These are phyloP conservation scores for Macroglossus sobrinus DNA, from an alignment of 2,113 vertebrate genomes.

Conservation along the genomic window DNA sequence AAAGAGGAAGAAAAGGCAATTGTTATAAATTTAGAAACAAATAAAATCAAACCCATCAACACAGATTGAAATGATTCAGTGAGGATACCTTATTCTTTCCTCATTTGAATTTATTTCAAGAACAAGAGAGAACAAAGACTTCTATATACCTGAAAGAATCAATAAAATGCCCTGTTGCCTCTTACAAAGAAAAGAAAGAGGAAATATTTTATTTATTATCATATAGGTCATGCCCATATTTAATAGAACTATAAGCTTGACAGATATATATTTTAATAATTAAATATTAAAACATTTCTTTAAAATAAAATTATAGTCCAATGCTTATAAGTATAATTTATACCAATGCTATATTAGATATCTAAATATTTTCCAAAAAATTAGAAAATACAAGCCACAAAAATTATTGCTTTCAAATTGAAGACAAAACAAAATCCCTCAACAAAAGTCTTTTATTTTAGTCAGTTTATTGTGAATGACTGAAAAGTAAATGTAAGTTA, in stretches of 20 bases:
- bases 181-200: neutral
- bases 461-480: constrained; percentile 11
- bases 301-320: neutral
- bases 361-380: constrained; percentile 54
- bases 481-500: constrained; percentile 33
- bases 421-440: constrained; percentile 41
- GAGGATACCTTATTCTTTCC: neutral
- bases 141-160: neutral
- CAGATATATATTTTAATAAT: neutral
- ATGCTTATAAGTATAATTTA: neutral
- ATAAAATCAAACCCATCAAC: neutral
- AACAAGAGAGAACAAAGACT: neutral
- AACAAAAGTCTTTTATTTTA: constrained; percentile 25
- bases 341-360: neutral
- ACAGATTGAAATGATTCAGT: neutral
- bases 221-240: neutral
- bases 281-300: neutral
- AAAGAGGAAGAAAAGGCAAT: constrained; percentile 10
- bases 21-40: neutral
- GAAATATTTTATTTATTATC: neutral
- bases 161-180: neutral
- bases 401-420: constrained; percentile 1
- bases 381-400: constrained; percentile 1
- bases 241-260: constrained; percentile 8
- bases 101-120: neutral